A percentile compares a stretch with the other conserved stretches of the same genome.
phyloP scores from a whole-genome alignment of 2,113 vertebrate genomes.

The Drymodes brunneopygia region DNA sequence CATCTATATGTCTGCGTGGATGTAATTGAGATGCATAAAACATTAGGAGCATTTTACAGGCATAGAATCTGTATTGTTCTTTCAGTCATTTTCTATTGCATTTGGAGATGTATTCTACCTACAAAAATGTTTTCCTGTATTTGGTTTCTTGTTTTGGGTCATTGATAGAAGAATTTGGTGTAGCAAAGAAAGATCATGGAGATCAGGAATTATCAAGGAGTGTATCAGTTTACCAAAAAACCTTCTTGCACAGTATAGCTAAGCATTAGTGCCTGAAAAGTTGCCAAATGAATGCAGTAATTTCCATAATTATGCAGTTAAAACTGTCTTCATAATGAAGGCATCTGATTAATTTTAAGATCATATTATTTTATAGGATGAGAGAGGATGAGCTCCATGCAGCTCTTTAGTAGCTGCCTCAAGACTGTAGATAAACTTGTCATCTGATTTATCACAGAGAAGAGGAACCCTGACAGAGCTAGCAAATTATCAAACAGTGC shows the following conservation, averaged over 20 bases:
- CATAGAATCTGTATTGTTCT: background rate
- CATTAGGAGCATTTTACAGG: background rate
- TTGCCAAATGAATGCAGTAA: background rate
- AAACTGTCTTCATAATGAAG: background rate
- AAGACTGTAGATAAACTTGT: background rate
- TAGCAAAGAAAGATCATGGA: background rate
- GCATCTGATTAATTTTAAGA: background rate
- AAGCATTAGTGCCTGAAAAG: background rate
- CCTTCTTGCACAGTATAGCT: background rate
- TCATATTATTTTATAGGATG: background rate
- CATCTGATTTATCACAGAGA: background rate
- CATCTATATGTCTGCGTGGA: background rate
- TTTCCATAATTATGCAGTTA: slow-evolving; percentile 9
- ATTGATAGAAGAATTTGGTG: background rate
- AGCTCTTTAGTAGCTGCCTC: background rate
- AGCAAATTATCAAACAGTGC: background rate
- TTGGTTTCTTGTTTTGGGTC: background rate
- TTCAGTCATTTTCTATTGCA: background rate
- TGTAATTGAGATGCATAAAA: background rate
- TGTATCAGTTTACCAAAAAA: background rate
- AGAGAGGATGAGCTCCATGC: background rate
- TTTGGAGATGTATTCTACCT: background rate
- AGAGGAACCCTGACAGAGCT: background rate
- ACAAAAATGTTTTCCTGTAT: background rate
- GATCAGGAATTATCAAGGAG: background rate